phyloP scores from a whole-genome alignment of 2,113 vertebrate species.

The Syngnathus floridae region DNA sequence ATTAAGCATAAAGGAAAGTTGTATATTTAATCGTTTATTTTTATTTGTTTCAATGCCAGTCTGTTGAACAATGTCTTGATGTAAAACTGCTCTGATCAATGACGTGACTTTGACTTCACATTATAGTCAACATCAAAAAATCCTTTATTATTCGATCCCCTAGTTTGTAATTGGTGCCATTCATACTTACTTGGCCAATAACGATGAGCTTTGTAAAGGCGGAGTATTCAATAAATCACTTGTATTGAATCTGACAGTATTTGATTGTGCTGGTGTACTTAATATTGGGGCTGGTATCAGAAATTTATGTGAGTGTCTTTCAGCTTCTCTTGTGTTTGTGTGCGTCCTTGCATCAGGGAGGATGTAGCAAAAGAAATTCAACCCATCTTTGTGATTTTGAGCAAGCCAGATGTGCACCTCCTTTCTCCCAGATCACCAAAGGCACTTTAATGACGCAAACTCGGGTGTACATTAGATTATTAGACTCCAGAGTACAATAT shows the following conservation, averaged over 20 bases:
- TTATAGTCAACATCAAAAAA: too few species aligned
- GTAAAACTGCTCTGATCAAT: too few species aligned
- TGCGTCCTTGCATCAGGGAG: slow-evolving; percentile 27
- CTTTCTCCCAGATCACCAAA: slow-evolving; percentile 53
- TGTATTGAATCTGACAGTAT: too few species aligned
- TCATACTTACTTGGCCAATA: too few species aligned
- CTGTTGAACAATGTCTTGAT: too few species aligned
- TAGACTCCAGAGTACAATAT: slow-evolving; percentile 71
- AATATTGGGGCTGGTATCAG: not conserved
- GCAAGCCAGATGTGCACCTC: slow-evolving; percentile 55
- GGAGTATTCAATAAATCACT: too few species aligned
- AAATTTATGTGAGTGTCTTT: not conserved
- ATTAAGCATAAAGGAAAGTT: too few species aligned
- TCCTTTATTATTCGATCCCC: too few species aligned
- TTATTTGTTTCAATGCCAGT: too few species aligned
- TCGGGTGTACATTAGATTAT: slow-evolving; percentile 69
- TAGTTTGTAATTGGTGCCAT: not conserved
- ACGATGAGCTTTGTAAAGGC: not conserved
- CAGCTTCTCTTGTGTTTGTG: slow-evolving; percentile 9
- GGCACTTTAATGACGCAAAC: slow-evolving; percentile 66
- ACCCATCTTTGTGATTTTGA: slow-evolving; percentile 38
- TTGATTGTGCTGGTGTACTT: too few species aligned
- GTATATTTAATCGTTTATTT: too few species aligned
- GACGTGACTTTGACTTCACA: too few species aligned
- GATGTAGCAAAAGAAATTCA: slow-evolving; percentile 21